Percentiles rank a stretch among this genome's conserved stretches.
Evolutionary conservation across 92 coral and sea anemone genomes (phyloP).

Genomic region (Metridium senile): DNA sequence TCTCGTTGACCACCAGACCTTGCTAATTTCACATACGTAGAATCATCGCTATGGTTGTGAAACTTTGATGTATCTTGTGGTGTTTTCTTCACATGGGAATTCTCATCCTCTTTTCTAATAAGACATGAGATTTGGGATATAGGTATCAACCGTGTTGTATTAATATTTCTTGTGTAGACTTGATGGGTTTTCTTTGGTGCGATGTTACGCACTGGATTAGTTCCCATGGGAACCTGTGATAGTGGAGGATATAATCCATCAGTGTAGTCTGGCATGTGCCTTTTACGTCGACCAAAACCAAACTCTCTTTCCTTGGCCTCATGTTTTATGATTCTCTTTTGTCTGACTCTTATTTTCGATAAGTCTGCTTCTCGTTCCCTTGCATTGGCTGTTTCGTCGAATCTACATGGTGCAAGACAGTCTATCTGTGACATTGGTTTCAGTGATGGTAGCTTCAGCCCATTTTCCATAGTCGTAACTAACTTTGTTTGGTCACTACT

Average conservation of each 20-base stretch:
- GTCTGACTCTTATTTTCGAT: slow-evolving; percentile 4
- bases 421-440: slow-evolving; percentile 61
- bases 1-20: slow-evolving; percentile 71
- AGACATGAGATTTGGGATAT: slow-evolving; percentile 68
- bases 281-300: slow-evolving; percentile 22
- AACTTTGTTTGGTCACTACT: background rate
- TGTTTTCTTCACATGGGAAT: slow-evolving; percentile 8
- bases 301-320: slow-evolving; percentile 22
- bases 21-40: slow-evolving; percentile 63
- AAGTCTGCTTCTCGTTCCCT: slow-evolving; percentile 16
- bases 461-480: slow-evolving; percentile 2
- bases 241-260: slow-evolving; percentile 47
- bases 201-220: slow-evolving; percentile 8
- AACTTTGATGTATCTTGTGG: slow-evolving; percentile 16
- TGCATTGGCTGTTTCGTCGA: slow-evolving; percentile 15
- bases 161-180: slow-evolving; percentile 2
- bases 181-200: slow-evolving; percentile 23
- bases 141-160: slow-evolving; percentile 42
- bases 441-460: slow-evolving; percentile 26
- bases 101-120: slow-evolving; percentile 10
- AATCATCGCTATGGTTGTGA: slow-evolving; percentile 47
- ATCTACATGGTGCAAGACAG: slow-evolving; percentile 52
- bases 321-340: slow-evolving; percentile 15
- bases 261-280: background rate
- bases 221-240: slow-evolving; percentile 65